Evolutionary conservation across 2,797 vertebrate genomes (phyloP).

Genomic region (Lithobates pipiens): DNA sequence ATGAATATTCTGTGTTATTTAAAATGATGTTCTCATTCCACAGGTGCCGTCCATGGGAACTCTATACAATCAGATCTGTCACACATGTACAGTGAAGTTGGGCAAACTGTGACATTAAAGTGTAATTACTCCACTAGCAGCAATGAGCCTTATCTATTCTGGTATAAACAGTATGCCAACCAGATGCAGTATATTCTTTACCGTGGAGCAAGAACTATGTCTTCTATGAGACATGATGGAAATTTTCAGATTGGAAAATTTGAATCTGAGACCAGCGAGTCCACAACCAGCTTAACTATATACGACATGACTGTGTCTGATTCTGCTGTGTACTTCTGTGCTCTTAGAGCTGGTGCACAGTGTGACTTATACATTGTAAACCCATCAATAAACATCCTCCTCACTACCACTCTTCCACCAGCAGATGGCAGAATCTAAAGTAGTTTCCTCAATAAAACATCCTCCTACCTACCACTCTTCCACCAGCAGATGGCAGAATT

Average conservation of each 20-base stretch:
- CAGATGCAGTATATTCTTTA: neutral
- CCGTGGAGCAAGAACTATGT: neutral
- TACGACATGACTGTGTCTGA: slow-evolving; percentile 1
- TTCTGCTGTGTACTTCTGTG: slow-evolving; percentile 45
- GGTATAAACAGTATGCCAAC: neutral
- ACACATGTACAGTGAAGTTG: neutral
- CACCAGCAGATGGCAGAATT: neutral
- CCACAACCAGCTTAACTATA: slow-evolving; percentile 11
- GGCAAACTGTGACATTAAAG: neutral
- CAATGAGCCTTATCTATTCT: slow-evolving; percentile 7
- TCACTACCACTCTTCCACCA: neutral
- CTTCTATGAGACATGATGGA: slow-evolving; percentile 10
- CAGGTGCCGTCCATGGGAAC: neutral
- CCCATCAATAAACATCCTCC: neutral
- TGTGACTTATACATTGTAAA: neutral
- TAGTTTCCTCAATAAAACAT: neutral
- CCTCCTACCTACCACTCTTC: neutral
- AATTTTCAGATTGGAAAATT: slow-evolving; percentile 13
- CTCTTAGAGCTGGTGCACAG: slow-evolving; percentile 16
- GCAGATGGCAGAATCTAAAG: neutral
- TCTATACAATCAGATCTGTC: neutral
- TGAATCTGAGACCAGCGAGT: neutral
- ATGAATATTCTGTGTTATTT: neutral
- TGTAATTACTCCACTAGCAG: slow-evolving; percentile 8
- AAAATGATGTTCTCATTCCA: neutral